A percentile compares a stretch with the other conserved stretches of the same genome.
These are phyloP conservation scores for Aramus guarauna DNA, from an alignment of 2,113 vertebrate species.

Conservation along the genomic window DNA sequence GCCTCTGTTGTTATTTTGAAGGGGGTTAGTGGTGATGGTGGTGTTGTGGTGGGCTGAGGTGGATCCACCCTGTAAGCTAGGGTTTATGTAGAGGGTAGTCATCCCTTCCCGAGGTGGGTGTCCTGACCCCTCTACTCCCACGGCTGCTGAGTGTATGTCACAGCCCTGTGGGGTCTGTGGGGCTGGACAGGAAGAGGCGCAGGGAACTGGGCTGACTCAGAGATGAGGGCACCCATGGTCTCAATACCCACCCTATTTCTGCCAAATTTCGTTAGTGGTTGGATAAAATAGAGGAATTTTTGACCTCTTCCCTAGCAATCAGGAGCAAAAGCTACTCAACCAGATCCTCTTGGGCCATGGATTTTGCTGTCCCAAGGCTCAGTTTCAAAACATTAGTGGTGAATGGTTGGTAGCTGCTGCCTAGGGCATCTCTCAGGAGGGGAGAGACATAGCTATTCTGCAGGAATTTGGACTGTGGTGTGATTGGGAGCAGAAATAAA, in stretches of 20 bases:
- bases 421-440: neutral
- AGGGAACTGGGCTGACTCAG: neutral
- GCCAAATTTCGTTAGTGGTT: neutral
- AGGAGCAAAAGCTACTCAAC: neutral
- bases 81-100: neutral
- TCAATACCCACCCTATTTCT: neutral
- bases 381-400: neutral
- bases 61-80: neutral
- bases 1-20: neutral
- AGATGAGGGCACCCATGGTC: accelerated
- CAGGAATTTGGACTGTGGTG: neutral
- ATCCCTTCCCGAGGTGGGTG: neutral
- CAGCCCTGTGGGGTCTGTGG: neutral
- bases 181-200: neutral
- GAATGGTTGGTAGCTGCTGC: neutral
- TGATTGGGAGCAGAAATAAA: neutral
- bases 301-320: neutral
- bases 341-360: neutral
- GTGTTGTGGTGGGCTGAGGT: neutral
- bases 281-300: neutral
- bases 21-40: neutral
- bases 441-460: neutral
- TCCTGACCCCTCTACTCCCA: neutral
- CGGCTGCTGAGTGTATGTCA: neutral
- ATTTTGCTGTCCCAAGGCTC: neutral